Evolutionary conservation across 2,888 invertebrate species (phyloP).

Genomic region (Drosophila atripex): DNA sequence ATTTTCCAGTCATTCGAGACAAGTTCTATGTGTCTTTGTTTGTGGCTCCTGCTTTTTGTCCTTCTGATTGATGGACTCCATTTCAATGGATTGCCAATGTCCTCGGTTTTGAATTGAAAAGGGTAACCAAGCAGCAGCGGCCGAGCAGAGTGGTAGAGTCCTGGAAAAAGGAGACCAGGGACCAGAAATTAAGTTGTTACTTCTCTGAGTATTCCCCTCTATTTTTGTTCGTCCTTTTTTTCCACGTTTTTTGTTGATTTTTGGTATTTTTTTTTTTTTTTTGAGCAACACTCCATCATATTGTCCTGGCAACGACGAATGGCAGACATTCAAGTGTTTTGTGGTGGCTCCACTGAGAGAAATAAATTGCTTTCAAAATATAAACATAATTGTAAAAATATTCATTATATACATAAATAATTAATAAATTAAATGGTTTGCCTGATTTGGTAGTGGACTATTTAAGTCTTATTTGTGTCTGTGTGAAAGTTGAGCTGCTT

Average conservation of each 20-base stretch:
- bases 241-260: neutral
- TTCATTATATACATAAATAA: no score
- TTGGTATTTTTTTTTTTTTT: slow-evolving; percentile 2
- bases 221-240: slow-evolving; percentile 5
- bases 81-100: slow-evolving; percentile 28
- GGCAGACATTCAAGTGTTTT: slow-evolving; percentile 43
- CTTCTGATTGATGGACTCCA: slow-evolving; percentile 42
- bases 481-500: slow-evolving; percentile 32
- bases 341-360: slow-evolving; percentile 12
- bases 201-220: slow-evolving; percentile 27
- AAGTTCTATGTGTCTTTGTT: slow-evolving; percentile 5
- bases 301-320: slow-evolving; percentile 35
- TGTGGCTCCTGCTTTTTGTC: slow-evolving; percentile 3
- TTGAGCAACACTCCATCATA: slow-evolving; percentile 32
- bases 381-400: no score
- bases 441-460: no score
- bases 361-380: no score
- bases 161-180: slow-evolving; percentile 2
- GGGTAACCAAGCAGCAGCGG: slow-evolving; percentile 24
- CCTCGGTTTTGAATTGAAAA: slow-evolving; percentile 27
- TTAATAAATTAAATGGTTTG: no score
- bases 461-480: neutral
- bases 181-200: slow-evolving; percentile 54
- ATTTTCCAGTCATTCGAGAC: neutral
- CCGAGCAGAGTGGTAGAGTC: neutral